Percentiles rank a stretch among this genome's conserved stretches.
Evolutionary conservation across 2,888 invertebrate genomes (phyloP).

Genomic region (Mystacides longicornis): DNA sequence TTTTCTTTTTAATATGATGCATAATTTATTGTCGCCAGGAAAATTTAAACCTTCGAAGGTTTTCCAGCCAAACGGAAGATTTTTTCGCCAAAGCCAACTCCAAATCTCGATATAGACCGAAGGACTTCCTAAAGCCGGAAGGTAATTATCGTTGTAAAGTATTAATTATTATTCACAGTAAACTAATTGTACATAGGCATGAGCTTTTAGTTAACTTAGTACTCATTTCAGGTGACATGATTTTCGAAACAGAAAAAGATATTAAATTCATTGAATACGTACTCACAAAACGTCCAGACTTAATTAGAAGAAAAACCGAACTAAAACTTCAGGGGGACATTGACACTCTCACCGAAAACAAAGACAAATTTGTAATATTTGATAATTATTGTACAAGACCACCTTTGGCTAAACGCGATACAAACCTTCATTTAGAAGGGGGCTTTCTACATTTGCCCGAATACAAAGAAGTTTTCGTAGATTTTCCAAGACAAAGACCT

Average conservation of each 20-base stretch:
- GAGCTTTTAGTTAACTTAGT: constrained; percentile 11
- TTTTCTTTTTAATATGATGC: background rate
- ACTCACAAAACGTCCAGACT: constrained; percentile 37
- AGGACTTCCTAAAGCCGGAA: constrained; percentile 15
- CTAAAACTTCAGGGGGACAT: constrained; percentile 46
- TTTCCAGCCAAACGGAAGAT: constrained; percentile 22
- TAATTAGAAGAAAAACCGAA: constrained; percentile 39
- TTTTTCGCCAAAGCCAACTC: constrained; percentile 13
- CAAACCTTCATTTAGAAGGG: constrained; percentile 45
- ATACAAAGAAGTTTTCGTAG: constrained; percentile 37
- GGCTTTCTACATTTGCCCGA: constrained; percentile 40
- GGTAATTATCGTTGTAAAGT: constrained; percentile 8
- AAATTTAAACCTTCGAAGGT: constrained; percentile 18
- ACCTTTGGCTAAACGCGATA: constrained; percentile 34
- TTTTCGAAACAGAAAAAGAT: constrained; percentile 38
- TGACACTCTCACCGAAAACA: constrained; percentile 41
- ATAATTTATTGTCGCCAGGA: constrained; percentile 12
- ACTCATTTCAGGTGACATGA: constrained; percentile 25
- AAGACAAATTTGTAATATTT: constrained; percentile 41
- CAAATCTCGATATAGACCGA: constrained; percentile 5
- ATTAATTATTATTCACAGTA: background rate
- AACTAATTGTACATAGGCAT: constrained; percentile 20
- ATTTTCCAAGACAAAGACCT: constrained; percentile 43
- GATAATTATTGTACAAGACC: constrained; percentile 36
- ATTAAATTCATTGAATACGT: constrained; percentile 42